Evolutionary conservation across 2,797 vertebrate genomes (phyloP).

Genomic region (Mastacembelus armatus): DNA sequence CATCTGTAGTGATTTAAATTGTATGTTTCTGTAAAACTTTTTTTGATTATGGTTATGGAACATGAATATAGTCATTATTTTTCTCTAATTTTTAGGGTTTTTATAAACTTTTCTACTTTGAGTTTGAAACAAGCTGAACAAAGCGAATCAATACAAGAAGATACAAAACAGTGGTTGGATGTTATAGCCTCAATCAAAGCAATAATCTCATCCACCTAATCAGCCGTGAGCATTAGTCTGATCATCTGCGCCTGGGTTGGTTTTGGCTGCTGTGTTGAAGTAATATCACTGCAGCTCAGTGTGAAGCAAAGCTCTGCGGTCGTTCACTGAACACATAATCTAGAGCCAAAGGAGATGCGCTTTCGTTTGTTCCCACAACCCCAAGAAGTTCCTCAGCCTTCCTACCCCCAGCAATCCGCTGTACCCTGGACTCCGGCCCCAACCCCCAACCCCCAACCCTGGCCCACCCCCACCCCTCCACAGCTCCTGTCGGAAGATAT

Average conservation of each 20-base stretch:
- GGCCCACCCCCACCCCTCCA: conserved; percentile 74
- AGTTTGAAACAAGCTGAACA: conserved; percentile 1
- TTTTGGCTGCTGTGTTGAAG: conserved; percentile 55
- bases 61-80: background rate
- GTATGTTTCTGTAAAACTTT: background rate
- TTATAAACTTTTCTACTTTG: background rate
- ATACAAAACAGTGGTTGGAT: background rate
- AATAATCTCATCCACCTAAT: conserved; percentile 35
- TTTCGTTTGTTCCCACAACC: conserved; percentile 87
- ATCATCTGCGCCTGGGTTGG: conserved; percentile 40
- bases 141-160: conserved; percentile 11
- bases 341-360: conserved; percentile 78
- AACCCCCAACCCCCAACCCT: conserved; percentile 77
- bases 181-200: background rate
- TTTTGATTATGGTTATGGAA: background rate
- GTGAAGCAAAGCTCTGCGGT: conserved; percentile 60
- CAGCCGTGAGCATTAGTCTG: conserved; percentile 16
- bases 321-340: conserved; percentile 74
- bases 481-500: conserved; percentile 91
- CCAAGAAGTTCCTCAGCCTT: conserved; percentile 82
- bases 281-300: conserved; percentile 62
- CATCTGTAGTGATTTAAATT: background rate
- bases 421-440: conserved; percentile 74
- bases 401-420: conserved; percentile 76
- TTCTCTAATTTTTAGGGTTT: background rate